These are phyloP conservation scores for Clytia hemisphaerica DNA, from an alignment of 30 jellyfish, hydroid and myxozoan species.

Conservation along the genomic window DNA sequence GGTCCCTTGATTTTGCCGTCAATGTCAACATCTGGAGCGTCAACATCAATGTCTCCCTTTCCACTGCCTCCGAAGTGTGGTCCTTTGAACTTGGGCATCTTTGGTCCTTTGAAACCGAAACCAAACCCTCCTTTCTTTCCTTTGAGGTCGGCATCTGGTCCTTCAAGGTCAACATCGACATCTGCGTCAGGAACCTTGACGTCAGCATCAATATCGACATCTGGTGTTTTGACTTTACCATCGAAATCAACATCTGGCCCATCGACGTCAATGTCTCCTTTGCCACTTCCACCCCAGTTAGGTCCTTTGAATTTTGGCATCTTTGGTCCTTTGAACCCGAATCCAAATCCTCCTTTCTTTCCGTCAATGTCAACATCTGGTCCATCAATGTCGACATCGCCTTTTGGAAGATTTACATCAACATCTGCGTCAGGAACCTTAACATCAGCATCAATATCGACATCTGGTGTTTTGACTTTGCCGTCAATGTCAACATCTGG, in stretches of 20 bases:
- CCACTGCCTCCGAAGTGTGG: conserved; percentile 33
- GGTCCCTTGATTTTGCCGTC: conserved; percentile 19
- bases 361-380: no score
- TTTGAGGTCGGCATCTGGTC: neutral
- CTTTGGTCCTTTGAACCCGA: conserved; percentile 15
- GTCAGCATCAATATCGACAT: neutral
- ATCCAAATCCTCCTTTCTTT: conserved; percentile 10
- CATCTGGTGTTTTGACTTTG: neutral
- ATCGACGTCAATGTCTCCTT: neutral
- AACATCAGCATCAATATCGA: neutral
- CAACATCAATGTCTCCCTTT: conserved; percentile 5
- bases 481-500: conserved; percentile 28
- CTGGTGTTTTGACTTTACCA: conserved; percentile 14
- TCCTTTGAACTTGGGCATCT: conserved; percentile 15
- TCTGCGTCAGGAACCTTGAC: conserved; percentile 16
- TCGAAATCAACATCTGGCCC: conserved; percentile 17
- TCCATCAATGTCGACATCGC: conserved; percentile 6
- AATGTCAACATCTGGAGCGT: conserved; percentile 29
- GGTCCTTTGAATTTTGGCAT: conserved; percentile 5
- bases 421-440: conserved; percentile 21
- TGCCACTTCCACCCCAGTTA: conserved; percentile 3
- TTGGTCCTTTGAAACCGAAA: conserved; percentile 7
- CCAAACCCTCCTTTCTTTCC: conserved; percentile 4
- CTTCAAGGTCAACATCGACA: no score
- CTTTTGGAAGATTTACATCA: conserved; percentile 4